phyloP scores from a whole-genome alignment of 2,888 invertebrate genomes.

The Alloplasta piceator region DNA sequence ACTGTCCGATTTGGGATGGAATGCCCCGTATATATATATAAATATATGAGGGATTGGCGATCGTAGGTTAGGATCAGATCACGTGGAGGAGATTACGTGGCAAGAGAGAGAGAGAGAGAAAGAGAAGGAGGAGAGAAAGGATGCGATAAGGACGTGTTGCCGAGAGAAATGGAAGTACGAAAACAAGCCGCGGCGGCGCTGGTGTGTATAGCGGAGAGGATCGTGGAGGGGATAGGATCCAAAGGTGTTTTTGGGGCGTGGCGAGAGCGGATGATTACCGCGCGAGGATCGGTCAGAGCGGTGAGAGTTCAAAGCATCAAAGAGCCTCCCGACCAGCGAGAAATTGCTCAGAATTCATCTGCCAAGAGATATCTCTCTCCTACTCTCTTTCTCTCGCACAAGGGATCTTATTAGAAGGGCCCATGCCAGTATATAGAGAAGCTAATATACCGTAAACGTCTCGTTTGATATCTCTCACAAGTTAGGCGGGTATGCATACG shows the following conservation, averaged over 20 bases:
- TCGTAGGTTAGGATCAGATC: conserved; percentile 77
- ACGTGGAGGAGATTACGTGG: conserved; percentile 71
- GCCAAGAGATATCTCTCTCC: conserved; percentile 64
- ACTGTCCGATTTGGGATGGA: too few species aligned
- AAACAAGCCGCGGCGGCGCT: conserved; percentile 41
- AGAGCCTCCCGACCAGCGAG: conserved; percentile 80
- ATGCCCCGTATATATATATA: neutral
- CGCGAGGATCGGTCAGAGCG: conserved; percentile 83
- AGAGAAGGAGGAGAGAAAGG: conserved; percentile 19
- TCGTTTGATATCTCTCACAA: conserved; percentile 61
- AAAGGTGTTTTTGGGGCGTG: conserved; percentile 83
- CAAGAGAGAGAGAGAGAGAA: neutral
- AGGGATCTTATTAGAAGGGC: conserved; percentile 60
- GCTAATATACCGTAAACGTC: conserved; percentile 67
- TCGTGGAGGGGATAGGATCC: conserved; percentile 60
- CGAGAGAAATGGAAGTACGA: conserved; percentile 39
- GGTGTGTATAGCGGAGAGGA: conserved; percentile 21
- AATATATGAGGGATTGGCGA: conserved; percentile 66
- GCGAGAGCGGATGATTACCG: conserved; percentile 82
- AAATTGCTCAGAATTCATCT: conserved; percentile 82
- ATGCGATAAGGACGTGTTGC: neutral
- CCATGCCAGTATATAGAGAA: conserved; percentile 62
- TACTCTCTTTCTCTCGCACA: conserved; percentile 25
- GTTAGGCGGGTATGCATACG: conserved; percentile 37
- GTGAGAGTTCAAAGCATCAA: conserved; percentile 84